Evolutionary conservation across 2,888 invertebrate species (phyloP).

Genomic region (Napeogenes sylphis): DNA sequence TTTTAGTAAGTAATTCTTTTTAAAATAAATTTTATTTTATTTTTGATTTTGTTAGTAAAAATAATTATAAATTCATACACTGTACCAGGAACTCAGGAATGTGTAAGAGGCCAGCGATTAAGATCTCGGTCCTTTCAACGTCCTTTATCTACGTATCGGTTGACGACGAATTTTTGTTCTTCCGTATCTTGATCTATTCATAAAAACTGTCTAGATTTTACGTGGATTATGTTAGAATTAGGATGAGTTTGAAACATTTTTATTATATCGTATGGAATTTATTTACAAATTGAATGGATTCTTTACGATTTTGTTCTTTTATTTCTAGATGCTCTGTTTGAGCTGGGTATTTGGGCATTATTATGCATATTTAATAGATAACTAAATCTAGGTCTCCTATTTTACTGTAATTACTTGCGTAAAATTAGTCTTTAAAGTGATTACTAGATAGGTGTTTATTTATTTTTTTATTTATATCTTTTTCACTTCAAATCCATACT

Average conservation of each 20-base stretch:
- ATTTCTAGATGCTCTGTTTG: no score
- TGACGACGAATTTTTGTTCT: slow-evolving; percentile 52
- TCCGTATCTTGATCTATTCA: slow-evolving; percentile 54
- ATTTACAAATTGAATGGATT: not conserved
- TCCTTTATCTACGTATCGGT: slow-evolving; percentile 51
- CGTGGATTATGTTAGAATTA: slow-evolving; percentile 53
- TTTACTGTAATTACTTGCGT: no score
- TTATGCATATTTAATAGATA: no score
- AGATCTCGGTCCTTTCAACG: slow-evolving; percentile 62
- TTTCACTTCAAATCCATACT: no score
- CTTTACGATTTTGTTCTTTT: slow-evolving; percentile 1
- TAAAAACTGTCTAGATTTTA: slow-evolving; percentile 47
- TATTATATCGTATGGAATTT: slow-evolving; percentile 7
- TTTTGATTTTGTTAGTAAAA: slow-evolving; percentile 10
- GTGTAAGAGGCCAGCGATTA: slow-evolving; percentile 60
- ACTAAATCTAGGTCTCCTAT: no score
- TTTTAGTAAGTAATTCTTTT: no score
- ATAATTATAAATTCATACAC: slow-evolving; percentile 66
- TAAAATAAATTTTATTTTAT: no score
- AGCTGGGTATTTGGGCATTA: no score
- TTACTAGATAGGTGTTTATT: no score
- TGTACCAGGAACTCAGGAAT: slow-evolving; percentile 68
- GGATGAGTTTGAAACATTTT: slow-evolving; percentile 41
- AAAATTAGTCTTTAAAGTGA: no score
- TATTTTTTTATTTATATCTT: no score